Percentiles rank a stretch among this genome's conserved stretches.
These are phyloP conservation scores for Neosalanx taihuensis DNA, from an alignment of 2,797 vertebrate genomes.

Conservation along the genomic window DNA sequence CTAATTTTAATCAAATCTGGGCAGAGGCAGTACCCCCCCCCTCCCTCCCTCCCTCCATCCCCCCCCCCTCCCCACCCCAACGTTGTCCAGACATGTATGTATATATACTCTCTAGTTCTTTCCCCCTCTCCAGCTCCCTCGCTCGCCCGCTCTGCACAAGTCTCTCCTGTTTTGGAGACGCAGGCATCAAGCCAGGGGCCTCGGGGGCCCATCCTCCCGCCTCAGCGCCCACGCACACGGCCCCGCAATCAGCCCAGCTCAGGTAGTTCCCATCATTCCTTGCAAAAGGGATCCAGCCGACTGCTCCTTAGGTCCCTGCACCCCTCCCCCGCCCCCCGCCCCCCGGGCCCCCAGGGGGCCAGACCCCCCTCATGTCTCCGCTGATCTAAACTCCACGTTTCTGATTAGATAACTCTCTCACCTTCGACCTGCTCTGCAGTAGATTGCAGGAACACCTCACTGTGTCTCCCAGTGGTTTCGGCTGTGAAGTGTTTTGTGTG, in stretches of 20 bases:
- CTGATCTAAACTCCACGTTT: slow-evolving; percentile 16
- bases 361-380: neutral
- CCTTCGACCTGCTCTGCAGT: neutral
- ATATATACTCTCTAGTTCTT: slow-evolving; percentile 3
- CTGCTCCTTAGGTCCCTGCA: neutral
- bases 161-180: slow-evolving; percentile 34
- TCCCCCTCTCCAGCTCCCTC: neutral
- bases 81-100: neutral
- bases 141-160: slow-evolving; percentile 22
- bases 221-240: slow-evolving; percentile 6
- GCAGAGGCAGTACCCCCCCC: neutral
- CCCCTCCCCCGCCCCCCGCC: neutral
- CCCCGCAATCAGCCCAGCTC: slow-evolving; percentile 19
- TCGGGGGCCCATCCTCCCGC: slow-evolving; percentile 19
- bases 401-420: slow-evolving; percentile 17
- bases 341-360: neutral
- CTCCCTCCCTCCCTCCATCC: neutral
- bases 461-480: neutral
- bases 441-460: neutral
- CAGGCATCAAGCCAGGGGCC: slow-evolving; percentile 23
- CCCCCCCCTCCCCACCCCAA: neutral
- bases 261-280: slow-evolving; percentile 45
- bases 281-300: slow-evolving; percentile 25
- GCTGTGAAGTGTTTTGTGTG: neutral
- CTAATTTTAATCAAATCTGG: neutral